Conservation (phyloP, 1,140 invertebrate species). For the Orchesella cincta region DNA sequence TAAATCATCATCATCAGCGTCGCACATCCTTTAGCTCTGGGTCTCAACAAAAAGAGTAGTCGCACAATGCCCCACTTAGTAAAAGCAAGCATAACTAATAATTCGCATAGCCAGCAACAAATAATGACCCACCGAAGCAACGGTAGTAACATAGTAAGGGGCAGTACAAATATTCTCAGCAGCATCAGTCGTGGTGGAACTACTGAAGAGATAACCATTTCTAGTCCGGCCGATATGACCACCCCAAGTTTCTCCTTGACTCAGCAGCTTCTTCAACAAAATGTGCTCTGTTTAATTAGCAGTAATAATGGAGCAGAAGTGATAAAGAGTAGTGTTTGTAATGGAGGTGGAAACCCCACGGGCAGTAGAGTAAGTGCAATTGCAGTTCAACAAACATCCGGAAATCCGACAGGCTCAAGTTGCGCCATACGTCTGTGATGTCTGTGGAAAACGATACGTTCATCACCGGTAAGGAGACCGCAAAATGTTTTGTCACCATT, state of each 20-base stretch:
- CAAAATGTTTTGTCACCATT: too few species aligned
- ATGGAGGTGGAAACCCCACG: neutral
- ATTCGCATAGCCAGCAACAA: too few species aligned
- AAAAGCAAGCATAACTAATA: neutral
- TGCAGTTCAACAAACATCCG: neutral
- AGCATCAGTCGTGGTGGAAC: neutral
- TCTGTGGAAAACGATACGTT: slow-evolving; percentile 45
- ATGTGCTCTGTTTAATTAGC: slow-evolving; percentile 16
- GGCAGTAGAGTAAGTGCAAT: neutral
- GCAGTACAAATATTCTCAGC: neutral
- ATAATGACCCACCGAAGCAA: neutral
- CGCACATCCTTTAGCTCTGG: too few species aligned
- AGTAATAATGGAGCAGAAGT: slow-evolving; percentile 4
- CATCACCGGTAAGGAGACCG: slow-evolving; percentile 48
- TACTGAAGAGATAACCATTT: slow-evolving; percentile 6
- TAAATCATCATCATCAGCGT: neutral
- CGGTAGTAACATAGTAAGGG: neutral
- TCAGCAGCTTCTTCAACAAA: slow-evolving; percentile 36
- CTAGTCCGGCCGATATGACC: neutral
- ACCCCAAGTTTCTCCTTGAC: slow-evolving; percentile 37
- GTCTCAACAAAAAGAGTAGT: neutral
- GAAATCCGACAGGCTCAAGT: too few species aligned
- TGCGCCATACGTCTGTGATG: slow-evolving; percentile 42
- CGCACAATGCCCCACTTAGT: neutral
- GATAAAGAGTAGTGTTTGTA: neutral